Evolutionary conservation across 2,113 vertebrate genomes (phyloP).

Genomic region (Poeciliopsis retropinna): DNA sequence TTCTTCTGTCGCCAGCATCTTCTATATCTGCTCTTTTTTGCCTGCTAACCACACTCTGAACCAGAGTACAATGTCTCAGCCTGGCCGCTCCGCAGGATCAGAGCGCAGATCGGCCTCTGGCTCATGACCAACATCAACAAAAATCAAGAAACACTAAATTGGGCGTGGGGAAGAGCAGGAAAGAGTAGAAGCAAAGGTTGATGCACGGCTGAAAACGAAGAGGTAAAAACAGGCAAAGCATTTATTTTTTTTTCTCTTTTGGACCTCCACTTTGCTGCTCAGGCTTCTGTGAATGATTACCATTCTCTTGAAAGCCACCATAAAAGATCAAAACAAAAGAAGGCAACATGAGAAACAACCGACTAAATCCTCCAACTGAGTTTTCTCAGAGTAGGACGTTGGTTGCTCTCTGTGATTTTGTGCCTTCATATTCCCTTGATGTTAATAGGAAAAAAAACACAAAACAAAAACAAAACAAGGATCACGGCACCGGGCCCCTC

Average conservation of each 20-base stretch:
- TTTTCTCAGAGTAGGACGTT: background rate
- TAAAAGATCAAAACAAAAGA: slow-evolving; percentile 33
- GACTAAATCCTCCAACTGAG: slow-evolving; percentile 2
- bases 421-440: slow-evolving; percentile 54
- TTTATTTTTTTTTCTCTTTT: background rate
- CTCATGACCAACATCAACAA: slow-evolving; percentile 53
- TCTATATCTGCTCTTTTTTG: background rate
- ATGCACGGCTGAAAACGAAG: slow-evolving; percentile 2
- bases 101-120: slow-evolving; percentile 37
- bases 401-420: slow-evolving; percentile 17
- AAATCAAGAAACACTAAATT: slow-evolving; percentile 48
- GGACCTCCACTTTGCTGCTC: background rate
- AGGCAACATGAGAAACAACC: slow-evolving; percentile 15
- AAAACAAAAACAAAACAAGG: slow-evolving; percentile 32
- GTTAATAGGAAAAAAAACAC: slow-evolving; percentile 20
- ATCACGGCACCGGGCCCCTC: slow-evolving; percentile 50
- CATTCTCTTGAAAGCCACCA: slow-evolving; percentile 2
- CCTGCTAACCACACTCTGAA: background rate
- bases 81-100: slow-evolving; percentile 30
- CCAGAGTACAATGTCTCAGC: slow-evolving; percentile 7
- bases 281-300: slow-evolving; percentile 24
- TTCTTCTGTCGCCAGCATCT: background rate
- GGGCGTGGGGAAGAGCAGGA: slow-evolving; percentile 39
- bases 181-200: background rate
- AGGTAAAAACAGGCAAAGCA: background rate